Percentiles rank a stretch among this genome's conserved stretches.
These are phyloP conservation scores for Pungitius pungitius DNA, from an alignment of 2,113 vertebrate genomes.

Conservation along the genomic window DNA sequence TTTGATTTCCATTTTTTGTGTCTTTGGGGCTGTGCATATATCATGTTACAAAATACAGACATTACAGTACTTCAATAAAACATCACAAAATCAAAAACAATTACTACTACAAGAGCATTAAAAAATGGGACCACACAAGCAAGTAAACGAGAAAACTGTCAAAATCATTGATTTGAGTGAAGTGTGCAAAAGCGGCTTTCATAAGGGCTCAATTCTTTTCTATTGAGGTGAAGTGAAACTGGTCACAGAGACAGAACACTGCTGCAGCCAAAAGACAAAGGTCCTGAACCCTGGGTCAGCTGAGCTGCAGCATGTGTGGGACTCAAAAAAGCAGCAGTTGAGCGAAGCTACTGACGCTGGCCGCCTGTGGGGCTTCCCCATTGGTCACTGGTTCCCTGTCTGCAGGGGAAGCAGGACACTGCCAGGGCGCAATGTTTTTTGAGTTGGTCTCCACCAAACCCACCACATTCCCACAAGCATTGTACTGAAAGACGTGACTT, in stretches of 20 bases:
- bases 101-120: background rate
- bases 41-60: background rate
- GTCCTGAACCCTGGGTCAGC: slow-evolving; percentile 74
- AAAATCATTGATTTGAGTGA: background rate
- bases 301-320: slow-evolving; percentile 62
- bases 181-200: slow-evolving; percentile 6
- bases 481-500: slow-evolving; percentile 77
- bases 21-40: background rate
- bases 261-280: slow-evolving; percentile 57
- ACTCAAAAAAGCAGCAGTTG: slow-evolving; percentile 57
- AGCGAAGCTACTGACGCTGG: slow-evolving; percentile 62
- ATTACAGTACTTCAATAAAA: background rate
- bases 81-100: background rate
- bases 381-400: slow-evolving; percentile 79
- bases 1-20: background rate
- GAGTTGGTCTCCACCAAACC: slow-evolving; percentile 74
- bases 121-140: background rate
- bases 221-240: slow-evolving; percentile 79
- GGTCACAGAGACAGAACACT: slow-evolving; percentile 63
- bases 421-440: slow-evolving; percentile 80
- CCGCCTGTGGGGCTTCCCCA: slow-evolving; percentile 77
- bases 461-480: slow-evolving; percentile 81
- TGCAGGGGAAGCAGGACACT: slow-evolving; percentile 81
- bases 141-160: background rate
- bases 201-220: slow-evolving; percentile 27